Base-by-base conservation (phyloP, 2,888 invertebrate genomes). In the Sarcophaga subvicina region DNA sequence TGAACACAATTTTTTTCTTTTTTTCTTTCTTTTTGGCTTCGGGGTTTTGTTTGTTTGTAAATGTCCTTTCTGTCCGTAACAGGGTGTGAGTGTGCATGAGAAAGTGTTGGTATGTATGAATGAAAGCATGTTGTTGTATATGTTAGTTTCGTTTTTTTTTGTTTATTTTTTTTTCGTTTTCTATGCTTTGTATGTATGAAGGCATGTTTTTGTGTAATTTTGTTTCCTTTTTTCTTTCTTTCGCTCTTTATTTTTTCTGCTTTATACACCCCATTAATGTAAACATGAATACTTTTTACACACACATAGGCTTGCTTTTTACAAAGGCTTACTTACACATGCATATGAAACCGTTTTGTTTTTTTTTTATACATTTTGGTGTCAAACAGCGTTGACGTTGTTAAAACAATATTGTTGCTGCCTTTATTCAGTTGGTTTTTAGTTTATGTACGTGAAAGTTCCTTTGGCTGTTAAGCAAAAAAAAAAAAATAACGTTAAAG, bases 341-440 rank as follows among this genome's bases (percentile, higher is more conserved):
- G 67, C 60, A 67, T 27, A 27, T 37, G 45, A 69, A 54, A 14
- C 3, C 17, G 54, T 54, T 54, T 49, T 11, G 3, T 49, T 11
- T 54, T 54, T 54, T 54, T 54, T 12, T 54, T 47, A 25, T 71
- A 71, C 49, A 49, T 85, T 80, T 87, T 79, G 70, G 81, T 87
- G 84, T 84, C 87, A 84, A 82, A 87, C 87, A 75, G 84, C 76
- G 84, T 79, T 82, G 79, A 87, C 84, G 87, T 84, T 79, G 79
- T 84, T 84, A 66, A 76, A 87, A 81, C 79, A 81, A 82, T 76
- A 84, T 86, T 84, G 84, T 84, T 87, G 78, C 87, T 79, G n/a
- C 17, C 62, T 62, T 62, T 27, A 10, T 63, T 25, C 67, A 64
- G n/a, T n/a, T 63, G 73, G 60, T 37, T 80, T 79, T 73, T 69